A percentile compares a stretch with the other conserved stretches of the same genome.
phyloP scores from a whole-genome alignment of 2,888 invertebrate species.

The Tenthredo mesomela region DNA sequence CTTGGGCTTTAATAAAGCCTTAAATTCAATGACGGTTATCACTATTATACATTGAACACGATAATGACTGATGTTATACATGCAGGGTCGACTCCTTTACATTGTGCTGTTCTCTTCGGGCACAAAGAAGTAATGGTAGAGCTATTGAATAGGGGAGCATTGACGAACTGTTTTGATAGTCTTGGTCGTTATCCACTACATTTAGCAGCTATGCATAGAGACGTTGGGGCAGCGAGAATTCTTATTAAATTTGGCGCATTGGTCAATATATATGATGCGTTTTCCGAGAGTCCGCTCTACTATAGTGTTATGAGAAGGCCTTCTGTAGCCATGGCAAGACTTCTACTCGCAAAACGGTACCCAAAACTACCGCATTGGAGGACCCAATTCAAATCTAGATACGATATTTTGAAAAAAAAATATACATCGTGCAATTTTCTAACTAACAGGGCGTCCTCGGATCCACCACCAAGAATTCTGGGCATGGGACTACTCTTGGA shows the following conservation, averaged over 20 bases:
- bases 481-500: conserved; percentile 43
- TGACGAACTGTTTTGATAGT: conserved; percentile 55
- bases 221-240: conserved; percentile 55
- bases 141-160: conserved; percentile 56
- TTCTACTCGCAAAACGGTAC: conserved; percentile 52
- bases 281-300: conserved; percentile 58
- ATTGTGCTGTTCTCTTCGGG: conserved; percentile 58
- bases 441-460: conserved; percentile 37
- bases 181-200: conserved; percentile 59
- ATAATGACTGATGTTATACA: conserved; percentile 11
- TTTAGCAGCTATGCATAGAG: conserved; percentile 57
- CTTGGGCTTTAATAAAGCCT: not conserved
- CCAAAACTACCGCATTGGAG: not conserved
- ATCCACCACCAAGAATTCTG: conserved; percentile 22
- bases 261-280: conserved; percentile 58
- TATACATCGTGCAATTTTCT: not conserved
- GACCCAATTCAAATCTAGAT: not conserved
- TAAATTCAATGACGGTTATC: not conserved
- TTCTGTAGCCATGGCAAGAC: conserved; percentile 57
- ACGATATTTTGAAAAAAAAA: not conserved
- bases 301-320: conserved; percentile 58
- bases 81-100: conserved; percentile 59
- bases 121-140: conserved; percentile 55
- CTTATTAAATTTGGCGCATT: conserved; percentile 56
- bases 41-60: not conserved